phyloP scores from a whole-genome alignment of 2,797 vertebrate species.

The Chromobotia macracanthus region DNA sequence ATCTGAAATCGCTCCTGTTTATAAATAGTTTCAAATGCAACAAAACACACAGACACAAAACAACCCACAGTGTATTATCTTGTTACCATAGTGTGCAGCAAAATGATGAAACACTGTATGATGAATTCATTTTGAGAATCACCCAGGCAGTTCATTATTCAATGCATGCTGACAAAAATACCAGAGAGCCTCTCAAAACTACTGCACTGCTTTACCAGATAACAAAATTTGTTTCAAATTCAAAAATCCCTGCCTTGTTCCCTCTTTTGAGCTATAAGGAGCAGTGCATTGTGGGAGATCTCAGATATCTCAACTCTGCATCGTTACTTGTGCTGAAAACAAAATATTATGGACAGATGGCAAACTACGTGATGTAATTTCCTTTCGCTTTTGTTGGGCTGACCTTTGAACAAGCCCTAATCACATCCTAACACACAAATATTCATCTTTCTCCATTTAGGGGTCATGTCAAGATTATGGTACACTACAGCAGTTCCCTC shows the following conservation, averaged over 20 bases:
- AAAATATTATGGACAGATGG: neutral
- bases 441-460: neutral
- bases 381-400: neutral
- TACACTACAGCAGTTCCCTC: too few relatives aligned
- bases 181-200: slow-evolving; percentile 7
- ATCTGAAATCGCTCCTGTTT: neutral
- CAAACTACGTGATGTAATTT: neutral
- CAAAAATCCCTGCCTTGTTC: neutral
- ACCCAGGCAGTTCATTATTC: slow-evolving; percentile 31
- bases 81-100: slow-evolving; percentile 7
- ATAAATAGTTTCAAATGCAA: slow-evolving; percentile 29
- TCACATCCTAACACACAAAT: neutral
- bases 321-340: neutral
- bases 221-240: neutral
- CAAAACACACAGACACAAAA: neutral
- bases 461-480: too few relatives aligned
- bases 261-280: neutral
- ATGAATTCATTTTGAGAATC: slow-evolving; percentile 36
- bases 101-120: slow-evolving; percentile 28
- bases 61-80: slow-evolving; percentile 12
- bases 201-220: neutral
- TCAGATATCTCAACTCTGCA: neutral
- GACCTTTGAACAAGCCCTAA: neutral
- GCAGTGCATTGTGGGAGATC: neutral
- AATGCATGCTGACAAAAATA: slow-evolving; percentile 31